These are phyloP conservation scores for rabbit (Oryctolagus cuniculus) DNA, from an alignment of 2,113 vertebrate species.

Conservation along the genomic window mOryCun1.1 NC_091443.1:63718001-63718500, in stretches of 20 bases:
- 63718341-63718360: background rate
- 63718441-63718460: too few relatives aligned
- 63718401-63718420: background rate
- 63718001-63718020: too few relatives aligned
- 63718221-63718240: constrained; percentile 21
- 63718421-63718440: too few relatives aligned
- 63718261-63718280: background rate
- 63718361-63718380: background rate
- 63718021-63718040: too few relatives aligned
- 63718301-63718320: background rate
- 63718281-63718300: constrained; percentile 30
- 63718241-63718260: constrained; percentile 38
- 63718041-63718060: too few relatives aligned
- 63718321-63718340: constrained; percentile 6
- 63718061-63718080: too few relatives aligned
- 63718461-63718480: too few relatives aligned
- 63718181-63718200: constrained; percentile 13
- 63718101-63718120: too few relatives aligned
- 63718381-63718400: background rate
- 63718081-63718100: too few relatives aligned
- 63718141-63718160: too few relatives aligned
- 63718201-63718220: background rate
- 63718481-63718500: too few relatives aligned
- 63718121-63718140: too few relatives aligned
- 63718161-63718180: background rate